Percentiles rank a stretch among this genome's conserved stretches.
These are phyloP conservation scores for Chiloscyllium punctatum DNA, from an alignment of 2,797 vertebrate species.

Conservation along the genomic window DNA sequence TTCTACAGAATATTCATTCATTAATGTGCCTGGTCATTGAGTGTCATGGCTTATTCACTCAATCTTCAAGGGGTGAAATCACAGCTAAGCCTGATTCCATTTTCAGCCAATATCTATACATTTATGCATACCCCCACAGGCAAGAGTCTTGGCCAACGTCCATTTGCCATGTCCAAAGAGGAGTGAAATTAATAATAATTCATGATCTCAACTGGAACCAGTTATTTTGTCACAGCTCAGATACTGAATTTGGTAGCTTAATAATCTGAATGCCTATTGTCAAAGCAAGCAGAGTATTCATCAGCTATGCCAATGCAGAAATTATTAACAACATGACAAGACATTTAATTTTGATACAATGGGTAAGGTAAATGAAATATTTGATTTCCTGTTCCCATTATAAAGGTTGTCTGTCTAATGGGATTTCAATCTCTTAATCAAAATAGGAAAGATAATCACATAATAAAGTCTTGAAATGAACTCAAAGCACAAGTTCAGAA, in stretches of 20 bases:
- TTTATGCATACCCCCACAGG: not conserved
- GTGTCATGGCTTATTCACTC: not conserved
- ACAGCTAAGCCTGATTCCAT: not conserved
- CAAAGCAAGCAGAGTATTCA: not conserved
- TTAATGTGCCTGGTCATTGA: not conserved
- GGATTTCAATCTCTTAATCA: too few relatives aligned
- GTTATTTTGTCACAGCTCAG: not conserved
- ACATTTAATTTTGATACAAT: not conserved
- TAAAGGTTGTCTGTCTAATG: too few relatives aligned
- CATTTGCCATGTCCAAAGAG: not conserved
- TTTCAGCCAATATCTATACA: not conserved
- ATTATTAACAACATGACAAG: not conserved
- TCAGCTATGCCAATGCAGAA: not conserved
- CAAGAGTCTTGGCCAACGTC: not conserved
- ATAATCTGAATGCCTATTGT: not conserved
- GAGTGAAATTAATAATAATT: not conserved
- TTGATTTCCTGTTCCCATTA: too few relatives aligned
- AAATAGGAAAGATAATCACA: too few relatives aligned
- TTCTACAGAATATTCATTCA: not conserved
- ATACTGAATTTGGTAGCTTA: not conserved
- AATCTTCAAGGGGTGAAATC: not conserved
- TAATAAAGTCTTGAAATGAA: not conserved
- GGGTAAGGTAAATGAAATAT: not conserved
- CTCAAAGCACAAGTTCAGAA: not conserved
- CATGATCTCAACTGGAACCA: not conserved